A percentile compares a stretch with the other conserved stretches of the same genome.
Conservation (phyloP, 2,888 invertebrate species). For the Tineola bisselliella region DNA sequence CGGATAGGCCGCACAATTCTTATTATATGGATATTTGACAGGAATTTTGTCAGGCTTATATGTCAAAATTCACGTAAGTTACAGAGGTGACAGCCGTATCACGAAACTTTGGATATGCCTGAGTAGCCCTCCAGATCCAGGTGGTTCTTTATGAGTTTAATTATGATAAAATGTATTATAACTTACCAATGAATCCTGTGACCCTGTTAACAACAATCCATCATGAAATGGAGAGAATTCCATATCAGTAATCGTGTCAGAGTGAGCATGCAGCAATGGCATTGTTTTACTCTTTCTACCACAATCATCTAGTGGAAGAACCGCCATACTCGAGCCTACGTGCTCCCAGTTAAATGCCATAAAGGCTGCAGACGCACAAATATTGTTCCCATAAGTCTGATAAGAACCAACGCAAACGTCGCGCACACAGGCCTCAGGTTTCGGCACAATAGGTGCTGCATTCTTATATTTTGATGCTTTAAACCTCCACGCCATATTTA, state of each 20-base stretch:
- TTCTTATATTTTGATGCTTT: conserved; percentile 99
- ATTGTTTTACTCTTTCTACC: conserved; percentile 90
- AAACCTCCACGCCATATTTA: conserved; percentile 90
- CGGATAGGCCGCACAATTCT: too few relatives aligned
- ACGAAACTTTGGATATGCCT: too few relatives aligned
- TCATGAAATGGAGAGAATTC: conserved; percentile 97
- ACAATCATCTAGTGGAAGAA: conserved; percentile 86
- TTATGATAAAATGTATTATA: too few relatives aligned
- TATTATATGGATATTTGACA: too few relatives aligned
- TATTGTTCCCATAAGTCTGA: conserved; percentile 95
- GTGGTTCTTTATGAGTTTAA: too few relatives aligned
- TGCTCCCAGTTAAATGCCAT: conserved; percentile 97
- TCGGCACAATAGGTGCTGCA: conserved; percentile 94
- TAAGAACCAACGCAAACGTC: conserved; percentile 93
- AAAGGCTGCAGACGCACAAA: conserved; percentile 90
- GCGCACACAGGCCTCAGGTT: conserved; percentile 89
- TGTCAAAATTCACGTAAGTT: too few relatives aligned
- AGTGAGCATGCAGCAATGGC: conserved; percentile 85
- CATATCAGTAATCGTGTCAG: conserved; percentile 93
- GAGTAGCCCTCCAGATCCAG: too few relatives aligned
- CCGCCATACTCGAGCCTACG: conserved; percentile 89
- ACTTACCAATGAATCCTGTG: conserved; percentile 83
- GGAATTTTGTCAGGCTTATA: too few relatives aligned
- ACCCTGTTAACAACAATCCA: conserved; percentile 89
- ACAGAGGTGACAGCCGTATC: too few relatives aligned